Evolutionary conservation across 1,140 invertebrate species (phyloP).

Genomic region (Musca vetustissima): DNA sequence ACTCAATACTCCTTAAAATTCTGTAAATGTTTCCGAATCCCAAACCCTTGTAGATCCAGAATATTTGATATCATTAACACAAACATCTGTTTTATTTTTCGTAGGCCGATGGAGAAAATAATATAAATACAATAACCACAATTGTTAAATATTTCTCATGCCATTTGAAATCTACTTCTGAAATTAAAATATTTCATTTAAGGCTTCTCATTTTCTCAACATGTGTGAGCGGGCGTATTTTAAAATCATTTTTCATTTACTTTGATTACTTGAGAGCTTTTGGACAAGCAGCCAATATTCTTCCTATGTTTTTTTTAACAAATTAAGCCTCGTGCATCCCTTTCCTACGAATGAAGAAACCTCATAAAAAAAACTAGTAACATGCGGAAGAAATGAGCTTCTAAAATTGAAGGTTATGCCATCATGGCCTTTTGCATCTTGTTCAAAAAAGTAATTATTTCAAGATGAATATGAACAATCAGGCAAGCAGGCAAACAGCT

Average conservation of each 20-base stretch:
- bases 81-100: background rate
- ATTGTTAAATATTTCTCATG: too few relatives aligned
- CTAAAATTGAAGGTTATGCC: background rate
- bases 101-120: background rate
- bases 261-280: constrained; percentile 13
- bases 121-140: too few relatives aligned
- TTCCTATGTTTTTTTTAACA: constrained; percentile 4
- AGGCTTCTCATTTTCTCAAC: background rate
- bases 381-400: background rate
- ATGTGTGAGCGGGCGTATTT: background rate
- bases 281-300: background rate
- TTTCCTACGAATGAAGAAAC: too few relatives aligned
- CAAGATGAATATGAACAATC: constrained; percentile 20
- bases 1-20: too few relatives aligned
- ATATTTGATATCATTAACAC: too few relatives aligned
- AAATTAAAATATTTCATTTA: background rate
- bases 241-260: constrained; percentile 16
- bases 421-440: background rate
- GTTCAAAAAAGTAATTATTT: constrained; percentile 14
- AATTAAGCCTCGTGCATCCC: constrained; percentile 1
- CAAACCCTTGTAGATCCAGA: too few relatives aligned
- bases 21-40: too few relatives aligned
- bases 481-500: background rate
- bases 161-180: background rate
- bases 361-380: background rate